phyloP scores from a whole-genome alignment of 2,113 vertebrate genomes.

The cattle (Bos taurus) region ARS-UCD2.0 NC_037329.1:15738001-15738500 shows the following conservation, averaged over 20 bases:
- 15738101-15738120: background rate
- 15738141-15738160: background rate
- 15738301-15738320: no score
- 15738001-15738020: background rate
- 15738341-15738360: no score
- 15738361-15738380: no score
- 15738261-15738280: background rate
- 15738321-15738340: no score
- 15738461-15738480: no score
- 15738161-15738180: background rate
- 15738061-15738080: background rate
- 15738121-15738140: background rate
- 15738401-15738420: no score
- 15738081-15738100: background rate
- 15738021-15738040: background rate
- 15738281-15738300: no score
- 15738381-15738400: no score
- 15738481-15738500: background rate
- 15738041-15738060: background rate
- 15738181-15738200: background rate
- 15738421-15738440: no score
- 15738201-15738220: background rate
- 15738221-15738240: background rate
- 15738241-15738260: background rate
- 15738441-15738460: no score